A percentile compares a stretch with the other conserved stretches of the same genome.
Evolutionary conservation across 2,113 vertebrate species (phyloP).

Genomic region (Prionailurus viverrinus): DNA sequence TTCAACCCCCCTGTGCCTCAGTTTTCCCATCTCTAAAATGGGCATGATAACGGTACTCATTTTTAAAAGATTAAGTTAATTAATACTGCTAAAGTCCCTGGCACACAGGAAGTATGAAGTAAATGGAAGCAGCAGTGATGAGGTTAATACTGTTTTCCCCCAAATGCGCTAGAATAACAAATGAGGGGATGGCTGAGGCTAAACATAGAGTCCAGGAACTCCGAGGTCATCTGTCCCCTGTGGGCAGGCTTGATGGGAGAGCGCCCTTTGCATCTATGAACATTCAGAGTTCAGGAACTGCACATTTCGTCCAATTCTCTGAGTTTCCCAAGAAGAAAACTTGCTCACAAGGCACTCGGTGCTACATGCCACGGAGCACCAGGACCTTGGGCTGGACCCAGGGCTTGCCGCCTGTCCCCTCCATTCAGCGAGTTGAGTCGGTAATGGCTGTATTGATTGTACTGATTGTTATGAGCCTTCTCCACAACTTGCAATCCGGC

Average conservation of each 20-base stretch:
- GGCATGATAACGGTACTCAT: background rate
- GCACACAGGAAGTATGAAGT: background rate
- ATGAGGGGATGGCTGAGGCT: background rate
- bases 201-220: background rate
- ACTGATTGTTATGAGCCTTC: background rate
- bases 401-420: background rate
- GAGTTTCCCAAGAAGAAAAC: background rate
- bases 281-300: accelerated
- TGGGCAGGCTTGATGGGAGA: background rate
- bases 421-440: background rate
- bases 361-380: background rate
- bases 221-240: background rate
- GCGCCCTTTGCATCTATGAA: background rate
- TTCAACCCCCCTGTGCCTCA: background rate
- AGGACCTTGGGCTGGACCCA: accelerated
- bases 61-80: background rate
- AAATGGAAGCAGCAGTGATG: background rate
- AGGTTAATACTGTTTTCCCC: background rate
- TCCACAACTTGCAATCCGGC: accelerated
- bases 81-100: background rate
- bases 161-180: background rate
- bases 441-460: background rate
- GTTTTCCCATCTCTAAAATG: background rate
- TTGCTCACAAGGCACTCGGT: background rate
- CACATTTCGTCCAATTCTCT: background rate